Percentiles rank a stretch among this genome's conserved stretches.
These are phyloP conservation scores for Grammomys dolichurus DNA, from an alignment of 2,113 vertebrate species.

Conservation along the genomic window DNA sequence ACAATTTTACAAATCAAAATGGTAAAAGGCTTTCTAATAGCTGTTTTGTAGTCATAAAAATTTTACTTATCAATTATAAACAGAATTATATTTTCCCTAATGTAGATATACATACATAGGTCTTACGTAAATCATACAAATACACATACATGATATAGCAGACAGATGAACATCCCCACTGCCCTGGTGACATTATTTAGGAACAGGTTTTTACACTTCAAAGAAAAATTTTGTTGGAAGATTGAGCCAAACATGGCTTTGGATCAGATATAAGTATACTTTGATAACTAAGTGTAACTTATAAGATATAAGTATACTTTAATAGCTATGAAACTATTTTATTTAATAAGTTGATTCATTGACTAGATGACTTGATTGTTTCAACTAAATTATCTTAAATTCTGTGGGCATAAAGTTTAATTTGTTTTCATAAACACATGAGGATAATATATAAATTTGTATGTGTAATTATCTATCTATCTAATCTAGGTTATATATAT, in stretches of 20 bases:
- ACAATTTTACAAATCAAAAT: not conserved
- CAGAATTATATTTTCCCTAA: not conserved
- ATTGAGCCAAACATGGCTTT: not conserved
- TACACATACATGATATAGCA: not conserved
- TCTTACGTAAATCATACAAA: not conserved
- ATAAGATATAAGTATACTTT: not conserved
- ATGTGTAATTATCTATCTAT: not conserved
- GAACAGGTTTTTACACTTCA: not conserved
- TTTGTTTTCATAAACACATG: not conserved
- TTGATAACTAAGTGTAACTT: not conserved
- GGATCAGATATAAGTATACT: not conserved
- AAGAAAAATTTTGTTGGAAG: not conserved
- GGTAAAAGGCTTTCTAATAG: not conserved
- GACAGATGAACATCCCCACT: not conserved
- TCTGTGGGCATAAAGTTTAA: not conserved
- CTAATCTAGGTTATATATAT: not conserved
- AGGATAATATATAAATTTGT: not conserved
- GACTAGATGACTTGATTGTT: not conserved
- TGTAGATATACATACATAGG: not conserved
- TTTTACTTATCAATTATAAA: not conserved
- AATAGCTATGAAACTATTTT: conserved; percentile 5
- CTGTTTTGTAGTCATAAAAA: not conserved
- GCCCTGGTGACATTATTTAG: not conserved
- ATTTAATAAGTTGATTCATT: not conserved
- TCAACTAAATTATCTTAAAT: not conserved